A percentile compares a stretch with the other conserved stretches of the same genome.
Evolutionary conservation across 2,888 invertebrate species (phyloP).

Genomic region (Tinea semifulvella): DNA sequence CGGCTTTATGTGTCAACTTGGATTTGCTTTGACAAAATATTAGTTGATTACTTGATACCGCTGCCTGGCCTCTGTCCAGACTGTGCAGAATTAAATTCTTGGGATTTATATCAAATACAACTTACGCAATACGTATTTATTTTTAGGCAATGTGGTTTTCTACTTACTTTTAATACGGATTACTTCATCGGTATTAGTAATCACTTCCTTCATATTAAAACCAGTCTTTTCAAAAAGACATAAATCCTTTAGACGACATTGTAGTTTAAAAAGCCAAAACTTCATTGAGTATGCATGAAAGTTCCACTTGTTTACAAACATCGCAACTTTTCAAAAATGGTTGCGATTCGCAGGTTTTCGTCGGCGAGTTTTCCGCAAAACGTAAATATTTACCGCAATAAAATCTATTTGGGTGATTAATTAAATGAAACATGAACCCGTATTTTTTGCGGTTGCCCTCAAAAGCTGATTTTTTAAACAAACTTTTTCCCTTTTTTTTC

Average conservation of each 20-base stretch:
- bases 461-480: constrained; percentile 9
- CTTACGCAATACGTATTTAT: background rate
- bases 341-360: constrained; percentile 22
- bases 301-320: constrained; percentile 2
- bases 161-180: too few species aligned
- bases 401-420: constrained; percentile 53
- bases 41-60: constrained; percentile 9
- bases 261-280: background rate
- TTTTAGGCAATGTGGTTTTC: too few species aligned
- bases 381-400: constrained; percentile 53
- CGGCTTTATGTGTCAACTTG: constrained; percentile 1
- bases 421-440: constrained; percentile 30
- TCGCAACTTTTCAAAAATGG: constrained; percentile 26
- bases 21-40: constrained; percentile 4
- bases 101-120: background rate
- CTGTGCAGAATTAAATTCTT: background rate
- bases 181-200: too few species aligned
- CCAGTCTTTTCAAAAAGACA: too few species aligned
- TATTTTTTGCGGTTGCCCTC: constrained; percentile 9
- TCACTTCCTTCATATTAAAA: too few species aligned
- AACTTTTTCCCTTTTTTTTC: background rate
- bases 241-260: too few species aligned
- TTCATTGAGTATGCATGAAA: background rate
- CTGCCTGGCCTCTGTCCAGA: background rate
- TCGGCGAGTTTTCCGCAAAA: constrained; percentile 25